Evolutionary conservation across 2,797 vertebrate species (phyloP), one percentile per base, ranked within the genome.

Genomic region (Thunnus albacares): DNA sequence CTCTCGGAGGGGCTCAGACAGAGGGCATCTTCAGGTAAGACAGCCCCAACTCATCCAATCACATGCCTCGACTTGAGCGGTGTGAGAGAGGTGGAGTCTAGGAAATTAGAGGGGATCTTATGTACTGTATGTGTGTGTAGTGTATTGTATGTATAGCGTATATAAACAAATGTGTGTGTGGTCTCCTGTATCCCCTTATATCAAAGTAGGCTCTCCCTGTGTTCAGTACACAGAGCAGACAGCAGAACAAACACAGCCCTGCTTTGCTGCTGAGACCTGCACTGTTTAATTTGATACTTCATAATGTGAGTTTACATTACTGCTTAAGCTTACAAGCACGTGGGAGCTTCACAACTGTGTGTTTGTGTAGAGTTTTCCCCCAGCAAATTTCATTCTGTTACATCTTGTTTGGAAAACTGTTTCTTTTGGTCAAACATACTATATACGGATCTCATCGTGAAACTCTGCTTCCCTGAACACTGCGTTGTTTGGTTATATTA

Each of bases 21-120:
- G 97, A 98, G 90, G 97, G 97, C 65, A 98, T 98, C 93, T 98
- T 98, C 95, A 97, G 97, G 97, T 98, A 89, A 94, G 89, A 72
- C 7, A 1, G 26, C 70, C 59, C 51, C 59, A 28, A 17, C 51
- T 59, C 59, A 43, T 47, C 38, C 53, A 22, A 63, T 67, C 22
- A 66, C 87, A 62, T 72, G 84, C 35, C 71, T 75, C 5, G 0
- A 75, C 81, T 58, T 65, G 79, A 77, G 66, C 63, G 20, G 41
- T 5, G 55, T 53, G 26, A 38, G 62, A 66, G 56, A 58, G 61
- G 45, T 43, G 69, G 59, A 79, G 64, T 69, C 5, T 56, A 51
- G 8, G 59, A 79, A 88, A 89, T 83, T 59, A 81, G 49, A 89
- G 71, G 60, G 53, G 38, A 45, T 80, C 28, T 71, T 43, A 38